Evolutionary conservation across 2,113 vertebrate species (phyloP), one percentile per base, ranked within the genome.

Genomic region (Lucifuga dentata): DNA sequence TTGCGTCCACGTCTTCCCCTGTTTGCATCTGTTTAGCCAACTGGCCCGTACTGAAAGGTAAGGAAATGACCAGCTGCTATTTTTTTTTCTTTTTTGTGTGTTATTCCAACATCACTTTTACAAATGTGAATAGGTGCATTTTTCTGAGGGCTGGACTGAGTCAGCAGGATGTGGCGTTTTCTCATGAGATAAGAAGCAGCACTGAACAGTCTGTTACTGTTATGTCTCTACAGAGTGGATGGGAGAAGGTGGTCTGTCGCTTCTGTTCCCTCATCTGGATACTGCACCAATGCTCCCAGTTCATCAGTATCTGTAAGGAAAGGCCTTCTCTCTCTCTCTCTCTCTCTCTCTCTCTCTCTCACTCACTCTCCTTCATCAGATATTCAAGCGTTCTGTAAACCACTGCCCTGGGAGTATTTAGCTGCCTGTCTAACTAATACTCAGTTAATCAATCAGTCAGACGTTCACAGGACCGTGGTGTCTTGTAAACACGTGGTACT

Each of bases 241-340:
- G 96, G 95, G 45, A 92, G 97, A 72, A 93, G 97, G 77, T 98
- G 96, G 97, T 98, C 97, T 5, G 93, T 98, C 57, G 96, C 97
- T 0, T 98, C 97, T 0, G 88, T 98, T 56, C 96, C 96, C 11
- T 98, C 97, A 0, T 98, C 97, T 50, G 97, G 97, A 87, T 98
- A 98, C 89, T 96, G 97, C 73, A 98, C 96, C 79, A 98, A 97
- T 69, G 96, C 96, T 1, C 95, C 96, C 85, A 98, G 96, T 86
- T 98, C 97, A 80, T 97, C 96, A 0, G 93, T 98, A 59, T 98
- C 96, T 86, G 97, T 98, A 93, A 95, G 23, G 19, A 2, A 19
- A 59, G 15, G 52, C 8, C 52, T 19, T 21, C 8, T 29, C 57
- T 23, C n/a, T 57, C 57, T 53, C 51, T 21, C 19, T 2, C 6